Conservation (phyloP, 2,797 vertebrate species). For the Betta splendens region DNA sequence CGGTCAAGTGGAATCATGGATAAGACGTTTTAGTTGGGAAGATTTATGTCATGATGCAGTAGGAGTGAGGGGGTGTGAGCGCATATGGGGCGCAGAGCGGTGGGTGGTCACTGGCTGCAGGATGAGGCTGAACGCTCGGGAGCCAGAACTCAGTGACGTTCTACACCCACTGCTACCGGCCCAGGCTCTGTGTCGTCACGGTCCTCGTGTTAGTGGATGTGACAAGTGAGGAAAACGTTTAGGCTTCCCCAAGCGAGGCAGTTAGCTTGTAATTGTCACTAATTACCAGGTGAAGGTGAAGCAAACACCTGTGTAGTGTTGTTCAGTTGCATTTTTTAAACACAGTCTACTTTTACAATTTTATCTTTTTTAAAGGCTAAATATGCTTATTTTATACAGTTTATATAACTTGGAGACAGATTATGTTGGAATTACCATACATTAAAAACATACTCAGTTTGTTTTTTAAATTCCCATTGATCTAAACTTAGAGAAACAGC, state of each 20-base stretch:
- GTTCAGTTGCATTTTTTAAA: not conserved
- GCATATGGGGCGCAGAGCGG: constrained; percentile 32
- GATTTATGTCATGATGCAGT: constrained; percentile 20
- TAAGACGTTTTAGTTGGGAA: constrained; percentile 8
- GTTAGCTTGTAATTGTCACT: constrained; percentile 15
- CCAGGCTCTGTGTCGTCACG: constrained; percentile 14
- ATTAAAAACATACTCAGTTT: not conserved
- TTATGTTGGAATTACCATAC: too few relatives aligned
- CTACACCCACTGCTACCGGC: constrained; percentile 51
- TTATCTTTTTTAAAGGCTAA: too few relatives aligned
- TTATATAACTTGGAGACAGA: too few relatives aligned
- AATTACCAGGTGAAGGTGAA: constrained; percentile 15
- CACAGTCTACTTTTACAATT: too few relatives aligned
- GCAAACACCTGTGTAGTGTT: constrained; percentile 16
- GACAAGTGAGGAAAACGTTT: constrained; percentile 13
- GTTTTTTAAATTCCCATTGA: not conserved
- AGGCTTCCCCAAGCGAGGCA: not conserved
- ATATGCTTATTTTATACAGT: too few relatives aligned
- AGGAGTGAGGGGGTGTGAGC: constrained; percentile 28
- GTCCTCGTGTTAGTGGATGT: constrained; percentile 9
- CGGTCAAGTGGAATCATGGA: constrained; percentile 15
- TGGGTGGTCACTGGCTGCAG: constrained; percentile 65
- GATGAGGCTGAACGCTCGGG: constrained; percentile 24
- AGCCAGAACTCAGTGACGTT: constrained; percentile 40
- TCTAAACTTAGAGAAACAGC: not conserved